Conservation (phyloP, 1,140 invertebrate genomes). For the Odontomachus brunneus region DNA sequence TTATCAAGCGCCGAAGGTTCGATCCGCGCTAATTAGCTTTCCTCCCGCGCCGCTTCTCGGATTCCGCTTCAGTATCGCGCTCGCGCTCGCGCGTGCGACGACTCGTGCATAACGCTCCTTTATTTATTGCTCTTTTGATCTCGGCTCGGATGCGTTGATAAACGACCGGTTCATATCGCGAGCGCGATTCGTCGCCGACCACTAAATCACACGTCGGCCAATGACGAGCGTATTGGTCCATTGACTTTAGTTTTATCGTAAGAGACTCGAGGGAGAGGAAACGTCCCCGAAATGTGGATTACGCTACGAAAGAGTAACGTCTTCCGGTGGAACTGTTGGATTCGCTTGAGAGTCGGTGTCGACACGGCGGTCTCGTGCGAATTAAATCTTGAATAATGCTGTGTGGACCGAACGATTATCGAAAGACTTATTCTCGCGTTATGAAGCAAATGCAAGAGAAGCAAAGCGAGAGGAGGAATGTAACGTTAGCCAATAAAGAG, state of each 20-base stretch:
- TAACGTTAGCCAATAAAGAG: not conserved
- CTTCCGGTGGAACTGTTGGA: not conserved
- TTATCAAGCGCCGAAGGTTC: slow-evolving; percentile 75
- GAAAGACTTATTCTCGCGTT: not conserved
- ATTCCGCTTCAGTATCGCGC: slow-evolving; percentile 59
- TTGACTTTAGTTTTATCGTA: slow-evolving; percentile 28
- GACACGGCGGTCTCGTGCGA: not conserved
- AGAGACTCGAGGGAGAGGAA: slow-evolving; percentile 5
- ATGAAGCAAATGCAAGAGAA: not conserved
- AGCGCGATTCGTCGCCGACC: slow-evolving; percentile 34
- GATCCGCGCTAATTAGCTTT: slow-evolving; percentile 78
- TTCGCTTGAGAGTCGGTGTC: not conserved
- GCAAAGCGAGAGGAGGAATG: not conserved
- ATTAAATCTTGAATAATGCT: not conserved
- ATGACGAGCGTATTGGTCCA: slow-evolving; percentile 32
- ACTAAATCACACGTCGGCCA: slow-evolving; percentile 43
- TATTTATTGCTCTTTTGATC: slow-evolving; percentile 73
- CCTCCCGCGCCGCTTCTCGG: slow-evolving; percentile 58
- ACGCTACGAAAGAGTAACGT: not conserved
- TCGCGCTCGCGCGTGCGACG: slow-evolving; percentile 32
- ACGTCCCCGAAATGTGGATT: not conserved
- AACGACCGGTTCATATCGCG: slow-evolving; percentile 61
- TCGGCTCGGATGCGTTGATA: slow-evolving; percentile 63
- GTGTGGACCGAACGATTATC: not conserved
- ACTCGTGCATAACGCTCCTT: slow-evolving; percentile 65